Percentiles rank a stretch among this genome's conserved stretches.
Evolutionary conservation across 2,888 invertebrate species (phyloP).

Genomic region (Celastrina argiolus): DNA sequence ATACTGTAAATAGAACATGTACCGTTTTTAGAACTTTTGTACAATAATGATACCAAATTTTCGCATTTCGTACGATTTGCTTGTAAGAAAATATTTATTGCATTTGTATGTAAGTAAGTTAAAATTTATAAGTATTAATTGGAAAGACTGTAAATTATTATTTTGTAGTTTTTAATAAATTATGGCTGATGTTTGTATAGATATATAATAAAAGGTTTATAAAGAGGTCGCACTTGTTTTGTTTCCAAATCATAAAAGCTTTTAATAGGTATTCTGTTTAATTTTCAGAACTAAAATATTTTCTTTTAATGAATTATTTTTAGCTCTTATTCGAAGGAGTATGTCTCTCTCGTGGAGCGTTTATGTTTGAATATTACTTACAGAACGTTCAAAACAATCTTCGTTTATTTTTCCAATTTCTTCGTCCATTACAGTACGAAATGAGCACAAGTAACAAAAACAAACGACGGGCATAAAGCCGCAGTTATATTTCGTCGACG

Average conservation of each 20-base stretch:
- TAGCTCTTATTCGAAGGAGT: neutral
- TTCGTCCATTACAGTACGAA: slow-evolving; percentile 3
- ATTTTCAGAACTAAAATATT: neutral
- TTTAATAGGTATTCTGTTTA: neutral
- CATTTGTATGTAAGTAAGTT: slow-evolving; percentile 51
- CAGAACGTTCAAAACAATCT: neutral
- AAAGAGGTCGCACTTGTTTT: slow-evolving; percentile 47
- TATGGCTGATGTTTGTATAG: slow-evolving; percentile 73
- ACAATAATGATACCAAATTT: slow-evolving; percentile 76
- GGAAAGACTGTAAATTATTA: slow-evolving; percentile 74
- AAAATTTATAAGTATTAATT: slow-evolving; percentile 71
- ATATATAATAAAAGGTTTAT: slow-evolving; percentile 73
- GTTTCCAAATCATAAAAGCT: slow-evolving; percentile 26
- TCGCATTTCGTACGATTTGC: slow-evolving; percentile 69
- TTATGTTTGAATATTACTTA: neutral
- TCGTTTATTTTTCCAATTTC: slow-evolving; percentile 9
- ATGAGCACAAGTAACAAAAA: slow-evolving; percentile 3
- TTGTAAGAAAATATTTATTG: slow-evolving; percentile 66
- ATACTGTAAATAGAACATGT: slow-evolving; percentile 60
- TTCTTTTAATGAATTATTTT: neutral
- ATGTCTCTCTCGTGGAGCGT: neutral
- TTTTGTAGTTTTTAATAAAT: slow-evolving; percentile 70
- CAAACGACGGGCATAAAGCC: neutral
- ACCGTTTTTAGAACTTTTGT: slow-evolving; percentile 68
- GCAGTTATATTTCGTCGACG: neutral